Conservation (phyloP, 2,113 vertebrate genomes). For the Canis aureus region DNA sequence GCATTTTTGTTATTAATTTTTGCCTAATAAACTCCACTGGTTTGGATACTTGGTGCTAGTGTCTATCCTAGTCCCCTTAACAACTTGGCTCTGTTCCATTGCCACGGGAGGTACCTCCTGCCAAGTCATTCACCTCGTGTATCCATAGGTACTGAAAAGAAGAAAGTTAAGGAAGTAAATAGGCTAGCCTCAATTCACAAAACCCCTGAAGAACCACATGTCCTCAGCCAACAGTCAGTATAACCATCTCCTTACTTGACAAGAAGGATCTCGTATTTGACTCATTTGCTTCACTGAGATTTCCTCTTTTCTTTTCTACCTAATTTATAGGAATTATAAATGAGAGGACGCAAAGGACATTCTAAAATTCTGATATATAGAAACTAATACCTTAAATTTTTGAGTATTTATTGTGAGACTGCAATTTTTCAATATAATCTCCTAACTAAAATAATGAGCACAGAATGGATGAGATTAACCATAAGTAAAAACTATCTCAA, state of each 20-base stretch:
- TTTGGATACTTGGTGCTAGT: background rate
- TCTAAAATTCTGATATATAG: background rate
- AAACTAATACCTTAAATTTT: background rate
- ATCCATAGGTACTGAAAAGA: background rate
- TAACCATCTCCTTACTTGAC: background rate
- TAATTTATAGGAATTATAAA: background rate
- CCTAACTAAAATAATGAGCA: slow-evolving; percentile 1
- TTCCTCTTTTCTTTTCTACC: background rate
- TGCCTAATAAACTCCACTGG: background rate
- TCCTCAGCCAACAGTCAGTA: background rate
- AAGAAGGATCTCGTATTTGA: background rate
- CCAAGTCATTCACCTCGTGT: background rate
- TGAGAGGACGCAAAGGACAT: background rate
- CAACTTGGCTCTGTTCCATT: background rate
- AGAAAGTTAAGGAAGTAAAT: background rate
- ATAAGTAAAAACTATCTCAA: background rate
- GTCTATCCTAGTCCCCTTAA: background rate
- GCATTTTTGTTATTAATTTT: slow-evolving; percentile 29
- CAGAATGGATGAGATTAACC: background rate
- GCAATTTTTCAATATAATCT: background rate
- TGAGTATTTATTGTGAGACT: background rate
- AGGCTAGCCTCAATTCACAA: background rate
- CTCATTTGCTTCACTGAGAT: background rate
- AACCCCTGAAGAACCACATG: background rate
- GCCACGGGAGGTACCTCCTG: background rate